A percentile compares a stretch with the other conserved stretches of the same genome.
Conservation (phyloP, 2,888 invertebrate species). For the Lochmaea crataegi region DNA sequence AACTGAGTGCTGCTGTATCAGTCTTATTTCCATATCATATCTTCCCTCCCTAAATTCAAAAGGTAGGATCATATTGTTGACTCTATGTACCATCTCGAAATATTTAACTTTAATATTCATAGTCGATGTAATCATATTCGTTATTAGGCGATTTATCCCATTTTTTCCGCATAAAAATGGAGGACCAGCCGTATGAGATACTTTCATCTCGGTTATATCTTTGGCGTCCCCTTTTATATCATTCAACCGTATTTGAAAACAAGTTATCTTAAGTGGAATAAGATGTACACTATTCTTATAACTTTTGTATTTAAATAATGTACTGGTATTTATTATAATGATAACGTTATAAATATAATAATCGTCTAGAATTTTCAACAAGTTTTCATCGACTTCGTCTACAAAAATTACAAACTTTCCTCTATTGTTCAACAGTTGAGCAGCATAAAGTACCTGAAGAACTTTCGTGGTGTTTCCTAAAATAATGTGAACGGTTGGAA, state of each 20-base stretch:
- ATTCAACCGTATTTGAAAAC: neutral
- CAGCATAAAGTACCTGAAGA: neutral
- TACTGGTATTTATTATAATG: neutral
- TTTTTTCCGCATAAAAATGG: neutral
- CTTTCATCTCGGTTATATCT: neutral
- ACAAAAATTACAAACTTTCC: constrained; percentile 2
- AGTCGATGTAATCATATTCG: neutral
- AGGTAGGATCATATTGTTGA: neutral
- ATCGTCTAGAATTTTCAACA: neutral
- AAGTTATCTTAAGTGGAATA: neutral
- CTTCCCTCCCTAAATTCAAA: neutral
- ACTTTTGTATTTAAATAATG: neutral
- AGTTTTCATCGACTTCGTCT: neutral
- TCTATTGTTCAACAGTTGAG: neutral
- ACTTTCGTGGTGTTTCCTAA: neutral
- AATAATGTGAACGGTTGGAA: neutral
- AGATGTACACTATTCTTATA: neutral
- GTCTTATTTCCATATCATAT: neutral
- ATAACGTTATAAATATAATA: constrained; percentile 7
- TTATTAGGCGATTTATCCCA: neutral
- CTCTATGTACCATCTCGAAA: no score
- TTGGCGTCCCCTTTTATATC: neutral
- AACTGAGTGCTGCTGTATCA: neutral
- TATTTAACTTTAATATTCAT: neutral
- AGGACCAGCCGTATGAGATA: neutral